Base-by-base conservation (phyloP, 2,797 vertebrate species). In the Eospalax fontanierii region DNA sequence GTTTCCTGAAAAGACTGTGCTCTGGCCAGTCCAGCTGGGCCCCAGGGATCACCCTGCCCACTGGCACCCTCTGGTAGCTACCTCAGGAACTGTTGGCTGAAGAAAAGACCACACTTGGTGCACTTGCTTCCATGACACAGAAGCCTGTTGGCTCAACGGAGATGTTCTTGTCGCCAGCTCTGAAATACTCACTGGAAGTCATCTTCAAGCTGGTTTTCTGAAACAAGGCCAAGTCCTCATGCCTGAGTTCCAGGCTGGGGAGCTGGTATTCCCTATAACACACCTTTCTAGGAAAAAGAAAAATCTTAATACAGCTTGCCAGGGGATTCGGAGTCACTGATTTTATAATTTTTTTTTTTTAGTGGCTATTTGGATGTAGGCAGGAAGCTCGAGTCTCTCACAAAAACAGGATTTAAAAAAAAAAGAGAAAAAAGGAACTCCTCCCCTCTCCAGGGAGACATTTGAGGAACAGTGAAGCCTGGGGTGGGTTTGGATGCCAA, bases 131-230 rank as follows among this genome's bases (percentile, higher is more conserved):
- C 0, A 28, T 40, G 87, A 91, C 84, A 85, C 15, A 6, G 95
- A 75, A 94, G 83, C 68, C 80, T 76, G 65, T 80, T 87, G 71
- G 78, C 90, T 83, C 73, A 80, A 75, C 75, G 76, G 87, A 87
- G 93, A 84, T 86, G 71, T 93, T 93, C 93, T 96, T 87, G 94
- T 97, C 95, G 91, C 83, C 35, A 76, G 35, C 65, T 93, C 83
- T 91, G 90, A 96, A 91, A 91, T 84, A 46, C 54, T 92, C 59
- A 38, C 50, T 92, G 0, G 46, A 92, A 95, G 70, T 75, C 87
- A 80, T 96, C 93, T 92, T 95, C 90, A 95, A 70, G 93, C 87
- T 92, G 75, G 78, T 90, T n/a, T 87, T 85, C 91, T 97, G 97
- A 96, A 91, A 78, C 57, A 93, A 11, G 57, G 93, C 97, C 93